These are phyloP conservation scores for Agonopterix subpropinquella DNA, from an alignment of 2,888 invertebrate genomes.

Conservation along the genomic window DNA sequence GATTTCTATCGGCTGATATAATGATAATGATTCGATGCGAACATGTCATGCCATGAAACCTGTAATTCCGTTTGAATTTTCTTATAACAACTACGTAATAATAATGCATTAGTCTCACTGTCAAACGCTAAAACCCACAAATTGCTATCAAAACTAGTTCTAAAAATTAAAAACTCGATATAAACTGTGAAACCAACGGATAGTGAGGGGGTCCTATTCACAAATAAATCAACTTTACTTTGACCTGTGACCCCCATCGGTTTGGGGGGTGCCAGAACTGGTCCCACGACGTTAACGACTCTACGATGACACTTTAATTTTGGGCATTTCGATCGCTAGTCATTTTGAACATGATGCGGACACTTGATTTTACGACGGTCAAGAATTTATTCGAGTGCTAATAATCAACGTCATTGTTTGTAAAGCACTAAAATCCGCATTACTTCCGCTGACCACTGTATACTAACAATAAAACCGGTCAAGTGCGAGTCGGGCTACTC, in stretches of 20 bases:
- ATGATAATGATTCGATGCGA: too few species aligned
- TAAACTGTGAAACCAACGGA: slow-evolving; percentile 1
- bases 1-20: too few species aligned
- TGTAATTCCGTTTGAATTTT: too few species aligned
- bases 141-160: neutral
- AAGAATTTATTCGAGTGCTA: too few species aligned
- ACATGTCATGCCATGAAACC: too few species aligned
- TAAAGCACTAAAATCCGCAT: too few species aligned
- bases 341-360: neutral
- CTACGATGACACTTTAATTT: slow-evolving; percentile 13
- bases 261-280: slow-evolving; percentile 12
- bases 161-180: neutral
- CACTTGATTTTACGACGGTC: too few species aligned
- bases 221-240: slow-evolving; percentile 26
- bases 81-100: too few species aligned
- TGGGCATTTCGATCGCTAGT: neutral
- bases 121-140: neutral
- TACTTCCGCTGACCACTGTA: too few species aligned
- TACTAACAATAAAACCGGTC: too few species aligned
- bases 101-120: neutral
- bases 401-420: too few species aligned
- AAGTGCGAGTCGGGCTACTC: too few species aligned
- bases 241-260: slow-evolving; percentile 24
- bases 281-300: slow-evolving; percentile 18
- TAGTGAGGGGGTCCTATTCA: slow-evolving; percentile 4